Base-by-base conservation (phyloP, 2,113 vertebrate genomes). In the Bubalus kerabau region DNA sequence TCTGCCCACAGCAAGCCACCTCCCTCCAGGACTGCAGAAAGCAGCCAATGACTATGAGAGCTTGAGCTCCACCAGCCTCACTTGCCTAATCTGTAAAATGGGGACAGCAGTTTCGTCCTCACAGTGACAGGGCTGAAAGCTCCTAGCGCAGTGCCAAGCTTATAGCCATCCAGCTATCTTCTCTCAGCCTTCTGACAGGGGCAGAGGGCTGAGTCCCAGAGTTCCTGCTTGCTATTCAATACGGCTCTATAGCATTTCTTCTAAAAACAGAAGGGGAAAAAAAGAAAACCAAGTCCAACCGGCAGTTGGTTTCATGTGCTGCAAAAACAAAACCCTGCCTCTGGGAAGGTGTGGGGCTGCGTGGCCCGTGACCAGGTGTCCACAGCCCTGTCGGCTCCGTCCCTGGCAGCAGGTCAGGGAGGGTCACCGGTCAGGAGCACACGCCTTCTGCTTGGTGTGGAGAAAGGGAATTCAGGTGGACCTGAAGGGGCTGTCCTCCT, bases 31-130 rank as follows among this genome's bases (percentile, higher is more conserved):
- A n/a, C 3, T 24, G 5, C 8, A 13, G 87, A 71, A 50, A 64
- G 67, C 56, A 76, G 43, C 82, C 2, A 7, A 23, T 0, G 17
- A 78, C 36, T 19, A 24, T 46, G 19, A 48, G 26, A 56, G 16
- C 48, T 2, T 5, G 32, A 12, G 16, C 24, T n/a, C 21, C 2
- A 21, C 2, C 8, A 26, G 71, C n/a, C 96, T 90, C 17, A 6
- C 83, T 74, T 93, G 78, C 91, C 74, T 67, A 36, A 96, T 48
- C 84, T 92, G 60, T 60, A 78, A 64, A 88, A 56, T 24, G 32
- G 81, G 88, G 5, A 71, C 11, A 11, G 87, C 11, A 32, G 24
- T 23, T 28, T 76, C 71, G 7, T 86, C 50, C 86, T 50, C 24
- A 36, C 9, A 0, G 12, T 2, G 6, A 62, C 57, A 24, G 19